These are phyloP conservation scores for Podarcis siculus DNA, from an alignment of 2,797 vertebrate genomes.

Conservation along the genomic window DNA sequence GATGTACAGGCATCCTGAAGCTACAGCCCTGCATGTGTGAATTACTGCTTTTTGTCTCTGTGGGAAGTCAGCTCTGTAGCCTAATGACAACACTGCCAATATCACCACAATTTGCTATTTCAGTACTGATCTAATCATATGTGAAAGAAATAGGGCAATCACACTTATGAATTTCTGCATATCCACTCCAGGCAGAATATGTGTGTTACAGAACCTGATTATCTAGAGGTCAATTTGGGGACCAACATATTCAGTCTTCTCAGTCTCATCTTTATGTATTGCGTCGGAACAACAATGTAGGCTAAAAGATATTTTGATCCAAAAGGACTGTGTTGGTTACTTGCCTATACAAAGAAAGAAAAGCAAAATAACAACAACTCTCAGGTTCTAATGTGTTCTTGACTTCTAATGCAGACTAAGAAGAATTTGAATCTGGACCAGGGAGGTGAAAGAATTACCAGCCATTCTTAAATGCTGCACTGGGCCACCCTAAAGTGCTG, in stretches of 20 bases:
- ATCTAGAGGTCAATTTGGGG: not conserved
- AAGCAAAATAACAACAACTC: not conserved
- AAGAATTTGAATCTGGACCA: not conserved
- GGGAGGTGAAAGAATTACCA: not conserved
- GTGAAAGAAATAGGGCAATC: slow-evolving; percentile 15
- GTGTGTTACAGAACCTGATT: not conserved
- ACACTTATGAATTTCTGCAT: slow-evolving; percentile 3
- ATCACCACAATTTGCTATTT: slow-evolving; percentile 22
- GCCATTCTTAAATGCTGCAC: not conserved
- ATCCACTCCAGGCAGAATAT: not conserved
- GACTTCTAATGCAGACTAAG: not conserved
- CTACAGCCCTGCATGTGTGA: not conserved
- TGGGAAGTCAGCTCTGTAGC: slow-evolving; percentile 1
- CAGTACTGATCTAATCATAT: not conserved
- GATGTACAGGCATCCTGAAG: not conserved
- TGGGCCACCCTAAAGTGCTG: not conserved
- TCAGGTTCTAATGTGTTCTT: not conserved
- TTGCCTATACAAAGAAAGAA: not conserved
- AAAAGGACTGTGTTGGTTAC: not conserved
- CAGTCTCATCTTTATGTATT: not conserved
- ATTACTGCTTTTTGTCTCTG: slow-evolving; percentile 17
- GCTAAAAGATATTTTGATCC: not conserved
- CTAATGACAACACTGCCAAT: not conserved
- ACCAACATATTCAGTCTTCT: not conserved
- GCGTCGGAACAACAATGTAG: not conserved